Base-by-base conservation (phyloP, 2,888 invertebrate species). In the Hirtodrosophila alboralis region DNA sequence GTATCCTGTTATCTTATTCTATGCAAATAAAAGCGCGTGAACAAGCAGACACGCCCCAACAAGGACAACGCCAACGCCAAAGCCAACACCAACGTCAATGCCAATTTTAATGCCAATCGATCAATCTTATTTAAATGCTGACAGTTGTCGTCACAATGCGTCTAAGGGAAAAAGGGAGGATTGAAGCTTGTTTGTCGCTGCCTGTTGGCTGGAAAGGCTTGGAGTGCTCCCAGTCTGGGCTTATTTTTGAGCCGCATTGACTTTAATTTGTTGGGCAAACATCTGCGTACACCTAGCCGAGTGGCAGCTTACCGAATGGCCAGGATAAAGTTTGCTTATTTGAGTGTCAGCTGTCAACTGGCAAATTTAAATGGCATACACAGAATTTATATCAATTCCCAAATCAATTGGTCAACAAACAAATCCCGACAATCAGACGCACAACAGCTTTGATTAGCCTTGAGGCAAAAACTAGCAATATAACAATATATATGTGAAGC, bases 91-190 rank as follows among this genome's bases (percentile, higher is more conserved):
- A 53, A 56, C 33, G 52, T 21, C 79, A 63, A 54, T 34, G 54
- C 31, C 60, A 59, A 37, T 40, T 47, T 31, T 58, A 61, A 44
- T 60, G 75, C 60, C 68, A 76, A 86, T 84, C 87, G 78, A 84
- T 84, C 84, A 84, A 84, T 84, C 84, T 86, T 86, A 69, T 87
- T 84, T 86, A 84, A 87, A 85, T 83, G 84, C 61, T 83, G 87
- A 86, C 81, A 87, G 86, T 85, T 81, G 85, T 81, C 84, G 64
- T 81, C 87, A 65, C 78, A 67, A 62, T 70, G 70, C 60, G n/a
- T n/a, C n/a, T n/a, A n/a, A n/a, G n/a, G n/a, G n/a, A n/a, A n/a
- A n/a, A n/a, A n/a, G n/a, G 27, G 38, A 34, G 53, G 57, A 49
- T 52, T 59, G 59, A 14, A 47, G 49, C 71, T 61, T 49, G 75